Base-by-base conservation (phyloP, 2,888 invertebrate species). In the Plutella xylostella region DNA sequence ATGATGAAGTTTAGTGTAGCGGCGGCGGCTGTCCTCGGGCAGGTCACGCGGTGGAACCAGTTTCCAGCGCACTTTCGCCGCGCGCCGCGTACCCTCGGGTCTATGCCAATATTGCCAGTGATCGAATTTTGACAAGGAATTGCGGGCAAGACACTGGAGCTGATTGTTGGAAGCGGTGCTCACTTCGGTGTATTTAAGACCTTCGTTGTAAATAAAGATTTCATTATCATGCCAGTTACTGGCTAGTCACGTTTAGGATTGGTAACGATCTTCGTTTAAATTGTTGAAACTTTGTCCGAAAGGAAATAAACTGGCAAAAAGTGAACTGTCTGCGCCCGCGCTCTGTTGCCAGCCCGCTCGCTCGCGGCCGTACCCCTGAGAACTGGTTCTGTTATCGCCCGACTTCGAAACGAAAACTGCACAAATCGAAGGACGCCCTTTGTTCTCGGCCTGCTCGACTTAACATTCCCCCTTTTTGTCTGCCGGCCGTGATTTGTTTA, bases 31-130 rank as follows among this genome's bases (percentile, higher is more conserved):
- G 79, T 78, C 80, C 80, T 77, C 79, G 72, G 68, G 69, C 77
- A 62, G 79, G 80, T 80, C 80, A 80, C 80, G 79, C 74, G 72
- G 66, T 64, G 67, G 77, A 80, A 82, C 80, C 65, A 62, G 80
- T 80, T n/a, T 80, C 63, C 60, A 62, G 68, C 72, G 72, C 71
- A 80, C 80, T 82, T 82, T 79, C 80, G 78, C 79, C 76, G 69
- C 64, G 68, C 65, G 63, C 38, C 31, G 17, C 33, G n/a, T 6
- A 9, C n/a, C 40, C 15, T 17, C n/a, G n/a, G n/a, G n/a, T n/a
- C n/a, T n/a, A n/a, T n/a, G n/a, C n/a, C n/a, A n/a, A n/a, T n/a
- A n/a, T n/a, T n/a, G n/a, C n/a, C n/a, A n/a, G n/a, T n/a, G n/a
- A n/a, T n/a, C n/a, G n/a, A n/a, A n/a, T n/a, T n/a, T n/a, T n/a